A percentile compares a stretch with the other conserved stretches of the same genome.
These are phyloP conservation scores for Callaeas wilsoni DNA, from an alignment of 2,113 vertebrate genomes.

Conservation along the genomic window DNA sequence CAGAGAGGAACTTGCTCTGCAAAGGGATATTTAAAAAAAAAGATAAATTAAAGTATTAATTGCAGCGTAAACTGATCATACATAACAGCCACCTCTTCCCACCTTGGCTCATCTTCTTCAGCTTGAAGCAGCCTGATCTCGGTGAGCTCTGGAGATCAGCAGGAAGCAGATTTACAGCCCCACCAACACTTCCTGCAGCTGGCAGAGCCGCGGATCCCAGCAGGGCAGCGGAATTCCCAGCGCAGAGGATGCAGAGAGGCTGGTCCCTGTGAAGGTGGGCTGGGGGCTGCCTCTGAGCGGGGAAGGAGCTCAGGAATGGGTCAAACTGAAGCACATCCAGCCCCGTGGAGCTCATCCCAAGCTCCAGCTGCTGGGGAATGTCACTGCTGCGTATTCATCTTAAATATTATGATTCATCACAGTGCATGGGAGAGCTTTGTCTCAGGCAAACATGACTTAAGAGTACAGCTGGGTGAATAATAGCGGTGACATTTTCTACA, in stretches of 20 bases:
- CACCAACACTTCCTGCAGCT: background rate
- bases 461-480: conserved; percentile 51
- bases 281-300: background rate
- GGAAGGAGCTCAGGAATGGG: background rate
- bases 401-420: conserved; percentile 45
- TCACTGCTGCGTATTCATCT: background rate
- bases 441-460: conserved; percentile 55
- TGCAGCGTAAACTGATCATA: background rate
- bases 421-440: conserved; percentile 44
- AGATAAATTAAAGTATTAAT: background rate
- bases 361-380: background rate
- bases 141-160: background rate
- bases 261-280: rapidly evolving
- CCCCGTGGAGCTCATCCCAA: background rate
- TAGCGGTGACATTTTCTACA: conserved; percentile 40
- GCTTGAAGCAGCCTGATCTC: background rate
- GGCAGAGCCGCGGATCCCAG: background rate
- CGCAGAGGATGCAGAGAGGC: background rate
- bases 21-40: background rate
- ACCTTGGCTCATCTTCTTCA: background rate
- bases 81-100: background rate
- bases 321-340: background rate
- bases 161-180: conserved; percentile 1
- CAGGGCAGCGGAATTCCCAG: background rate
- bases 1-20: conserved; percentile 28